phyloP scores from a whole-genome alignment of 1,140 invertebrate species.

The Aphidius ervi region DNA sequence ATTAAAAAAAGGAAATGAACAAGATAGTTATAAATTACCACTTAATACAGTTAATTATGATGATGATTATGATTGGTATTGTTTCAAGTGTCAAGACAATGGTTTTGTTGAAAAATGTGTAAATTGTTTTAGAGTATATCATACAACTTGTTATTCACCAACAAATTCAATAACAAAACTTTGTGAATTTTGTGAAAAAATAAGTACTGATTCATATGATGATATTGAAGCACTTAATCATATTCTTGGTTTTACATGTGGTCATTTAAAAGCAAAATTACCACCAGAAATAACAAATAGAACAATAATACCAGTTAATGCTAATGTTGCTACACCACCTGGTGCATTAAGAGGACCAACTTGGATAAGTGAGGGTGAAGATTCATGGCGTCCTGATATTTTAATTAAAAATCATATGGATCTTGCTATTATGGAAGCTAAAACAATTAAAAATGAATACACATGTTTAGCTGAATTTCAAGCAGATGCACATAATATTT shows the following conservation, averaged over 20 bases:
- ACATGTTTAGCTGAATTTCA: constrained; percentile 45
- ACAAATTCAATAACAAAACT: constrained; percentile 31
- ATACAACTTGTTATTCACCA: constrained; percentile 36
- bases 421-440: constrained; percentile 46
- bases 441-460: constrained; percentile 41
- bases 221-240: constrained; percentile 42
- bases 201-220: constrained; percentile 34
- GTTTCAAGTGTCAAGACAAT: constrained; percentile 44
- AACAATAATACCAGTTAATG: constrained; percentile 42
- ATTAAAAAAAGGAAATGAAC: constrained; percentile 44
- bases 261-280: constrained; percentile 47
- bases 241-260: constrained; percentile 45
- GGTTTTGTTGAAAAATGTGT: constrained; percentile 41
- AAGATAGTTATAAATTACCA: constrained; percentile 41
- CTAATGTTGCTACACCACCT: constrained; percentile 30
- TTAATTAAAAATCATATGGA: constrained; percentile 49
- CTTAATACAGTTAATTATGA: neutral
- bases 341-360: constrained; percentile 41
- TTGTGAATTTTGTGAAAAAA: constrained; percentile 45
- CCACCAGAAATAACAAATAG: constrained; percentile 47
- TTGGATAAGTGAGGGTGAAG: constrained; percentile 47
- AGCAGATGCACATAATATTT: constrained; percentile 47
- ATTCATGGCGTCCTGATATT: constrained; percentile 44
- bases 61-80: constrained; percentile 46
- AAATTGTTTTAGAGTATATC: constrained; percentile 45